Base-by-base conservation (phyloP, 2,113 vertebrate genomes). In the Pollimyrus isidori region DNA sequence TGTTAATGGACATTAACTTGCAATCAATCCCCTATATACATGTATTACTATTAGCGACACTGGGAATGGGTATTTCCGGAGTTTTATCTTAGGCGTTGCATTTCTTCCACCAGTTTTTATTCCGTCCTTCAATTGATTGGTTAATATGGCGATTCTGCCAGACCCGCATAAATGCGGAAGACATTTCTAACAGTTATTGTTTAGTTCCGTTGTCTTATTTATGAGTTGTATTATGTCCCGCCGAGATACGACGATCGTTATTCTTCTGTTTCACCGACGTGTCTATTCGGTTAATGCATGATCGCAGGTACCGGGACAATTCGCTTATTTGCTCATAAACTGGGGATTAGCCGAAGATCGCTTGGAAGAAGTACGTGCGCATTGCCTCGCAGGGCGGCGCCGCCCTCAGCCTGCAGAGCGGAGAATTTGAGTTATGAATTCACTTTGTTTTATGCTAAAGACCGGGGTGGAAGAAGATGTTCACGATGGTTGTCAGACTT, bases 381-480 rank as follows among this genome's bases (percentile, higher is more conserved):
- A 83, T 80, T 80, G 17, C 35, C 88, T 56, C 69, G 69, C 52
- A 21, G 49, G 21, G 69, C 69, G 48, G 73, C 88, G 35, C 88
- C 88, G 88, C 88, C 88, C 35, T 53, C 73, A 86, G 73, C 35
- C 73, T 80, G 73, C 73, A 80, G 35, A 42, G 73, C 30, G 1
- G 73, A 80, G 73, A 17, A 80, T 19, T 80, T 4, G 2, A 80
- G 73, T 39, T 80, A 42, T 42, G 35, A 80, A 80, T 3, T 80
- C 13, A 30, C 30, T 76, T 39, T 39, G 69, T 26, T 76, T 76
- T 39, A 15, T 35, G 15, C 11, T 35, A 39, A 80, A 80, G 35
- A 17, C 35, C 35, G 35, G 30, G 17, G 30, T 80, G 5, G 15
- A 19, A 7, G 5, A 42, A 30, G 73, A 80, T 1, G 35, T 7